These are phyloP conservation scores for Campopleginae sp. DNA, from an alignment of 2,888 invertebrate species.

Conservation along the genomic window DNA sequence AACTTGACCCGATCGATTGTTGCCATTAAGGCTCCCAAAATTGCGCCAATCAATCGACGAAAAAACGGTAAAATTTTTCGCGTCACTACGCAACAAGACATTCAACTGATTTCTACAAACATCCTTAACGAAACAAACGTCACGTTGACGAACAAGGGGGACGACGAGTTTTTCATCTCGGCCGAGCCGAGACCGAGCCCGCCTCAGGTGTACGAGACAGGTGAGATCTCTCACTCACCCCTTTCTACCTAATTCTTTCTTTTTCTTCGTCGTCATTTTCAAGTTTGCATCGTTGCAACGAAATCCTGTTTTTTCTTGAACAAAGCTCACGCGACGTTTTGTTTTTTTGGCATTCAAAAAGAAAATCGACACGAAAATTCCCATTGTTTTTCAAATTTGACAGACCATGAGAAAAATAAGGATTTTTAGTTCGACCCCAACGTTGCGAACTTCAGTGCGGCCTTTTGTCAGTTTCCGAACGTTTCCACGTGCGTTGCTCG, in stretches of 20 bases:
- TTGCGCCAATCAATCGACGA: conserved; percentile 24
- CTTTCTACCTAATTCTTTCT: conserved; percentile 10
- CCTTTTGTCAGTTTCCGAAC: conserved; percentile 11
- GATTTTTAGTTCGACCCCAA: too few relatives aligned
- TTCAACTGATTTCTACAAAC: conserved; percentile 70
- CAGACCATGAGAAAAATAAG: too few relatives aligned
- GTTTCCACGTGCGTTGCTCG: neutral
- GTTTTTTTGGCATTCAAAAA: too few relatives aligned
- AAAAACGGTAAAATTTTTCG: conserved; percentile 39
- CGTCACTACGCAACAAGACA: conserved; percentile 48
- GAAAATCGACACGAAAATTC: too few relatives aligned
- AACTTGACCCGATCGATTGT: conserved; percentile 22
- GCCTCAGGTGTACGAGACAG: conserved; percentile 74
- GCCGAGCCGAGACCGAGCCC: conserved; percentile 63
- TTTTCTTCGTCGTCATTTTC: too few relatives aligned
- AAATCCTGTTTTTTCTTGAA: too few relatives aligned
- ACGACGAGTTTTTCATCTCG: conserved; percentile 63
- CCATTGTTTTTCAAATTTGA: too few relatives aligned
- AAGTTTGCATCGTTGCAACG: too few relatives aligned
- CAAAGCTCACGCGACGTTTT: too few relatives aligned
- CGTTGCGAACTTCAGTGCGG: too few relatives aligned
- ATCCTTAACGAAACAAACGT: conserved; percentile 65
- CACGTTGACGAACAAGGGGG: conserved; percentile 72
- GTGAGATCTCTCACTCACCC: conserved; percentile 62
- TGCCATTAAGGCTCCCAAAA: conserved; percentile 20